Conservation (phyloP, 2,113 vertebrate genomes). For the Chaetura pelagica region DNA sequence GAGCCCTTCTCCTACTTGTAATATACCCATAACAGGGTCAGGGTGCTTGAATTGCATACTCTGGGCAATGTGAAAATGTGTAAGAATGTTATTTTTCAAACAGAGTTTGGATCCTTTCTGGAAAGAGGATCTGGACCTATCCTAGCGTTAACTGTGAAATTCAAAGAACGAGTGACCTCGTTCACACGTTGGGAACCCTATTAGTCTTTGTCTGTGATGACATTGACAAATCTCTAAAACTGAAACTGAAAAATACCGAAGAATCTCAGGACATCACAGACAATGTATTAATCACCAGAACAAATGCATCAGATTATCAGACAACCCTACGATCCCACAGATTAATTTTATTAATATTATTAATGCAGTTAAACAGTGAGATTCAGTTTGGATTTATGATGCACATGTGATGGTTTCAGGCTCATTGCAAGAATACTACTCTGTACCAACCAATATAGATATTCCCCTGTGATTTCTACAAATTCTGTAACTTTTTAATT, state of each 20-base stretch:
- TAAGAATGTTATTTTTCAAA: not conserved
- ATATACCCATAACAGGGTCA: not conserved
- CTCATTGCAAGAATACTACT: not conserved
- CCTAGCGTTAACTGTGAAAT: not conserved
- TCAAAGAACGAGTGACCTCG: not conserved
- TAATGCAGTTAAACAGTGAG: not conserved
- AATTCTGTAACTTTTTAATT: not conserved
- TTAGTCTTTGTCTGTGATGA: not conserved
- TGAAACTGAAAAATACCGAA: not conserved
- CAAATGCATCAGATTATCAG: not conserved
- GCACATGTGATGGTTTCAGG: not conserved
- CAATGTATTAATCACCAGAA: not conserved
- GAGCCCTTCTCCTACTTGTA: not conserved
- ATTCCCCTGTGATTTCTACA: not conserved
- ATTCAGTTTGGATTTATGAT: not conserved
- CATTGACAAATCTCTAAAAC: not conserved
- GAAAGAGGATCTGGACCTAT: not conserved
- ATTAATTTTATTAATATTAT: not conserved
- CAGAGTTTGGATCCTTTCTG: not conserved
- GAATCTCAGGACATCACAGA: not conserved
- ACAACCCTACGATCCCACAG: not conserved
- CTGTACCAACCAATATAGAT: not conserved
- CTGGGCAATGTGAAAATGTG: accelerated
- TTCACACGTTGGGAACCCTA: accelerated
- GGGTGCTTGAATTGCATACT: not conserved